phyloP scores from a whole-genome alignment of 2,888 invertebrate species.

The Galeruca laticollis region DNA sequence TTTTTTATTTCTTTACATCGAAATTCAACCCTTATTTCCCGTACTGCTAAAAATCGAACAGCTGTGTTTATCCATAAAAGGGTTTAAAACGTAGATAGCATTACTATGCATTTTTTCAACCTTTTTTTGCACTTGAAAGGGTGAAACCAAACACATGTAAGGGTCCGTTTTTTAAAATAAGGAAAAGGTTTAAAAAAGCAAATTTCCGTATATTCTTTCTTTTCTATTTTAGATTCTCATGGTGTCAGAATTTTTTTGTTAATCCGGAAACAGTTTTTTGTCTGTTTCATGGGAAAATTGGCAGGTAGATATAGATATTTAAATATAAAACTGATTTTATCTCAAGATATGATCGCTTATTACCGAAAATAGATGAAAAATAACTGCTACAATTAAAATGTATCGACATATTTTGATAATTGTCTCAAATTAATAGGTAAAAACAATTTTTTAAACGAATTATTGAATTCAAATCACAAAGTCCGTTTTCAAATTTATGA shows the following conservation, averaged over 20 bases:
- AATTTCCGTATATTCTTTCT: slow-evolving; percentile 44
- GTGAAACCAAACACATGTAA: slow-evolving; percentile 55
- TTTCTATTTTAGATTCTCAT: slow-evolving; percentile 47
- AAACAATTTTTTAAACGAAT: too few relatives aligned
- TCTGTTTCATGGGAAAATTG: slow-evolving; percentile 38
- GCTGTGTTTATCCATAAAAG: slow-evolving; percentile 58
- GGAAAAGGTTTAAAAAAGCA: slow-evolving; percentile 52
- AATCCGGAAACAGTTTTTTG: slow-evolving; percentile 36
- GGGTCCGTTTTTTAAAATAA: slow-evolving; percentile 52
- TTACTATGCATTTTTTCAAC: slow-evolving; percentile 55
- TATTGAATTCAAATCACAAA: too few relatives aligned
- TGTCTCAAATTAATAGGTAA: too few relatives aligned
- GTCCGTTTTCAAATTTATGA: too few relatives aligned
- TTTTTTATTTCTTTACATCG: slow-evolving; percentile 39
- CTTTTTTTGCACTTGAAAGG: slow-evolving; percentile 53
- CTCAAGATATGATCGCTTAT: too few relatives aligned
- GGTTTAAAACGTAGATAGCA: slow-evolving; percentile 56
- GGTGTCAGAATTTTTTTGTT: slow-evolving; percentile 39
- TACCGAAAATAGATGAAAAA: too few relatives aligned
- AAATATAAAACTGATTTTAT: too few relatives aligned
- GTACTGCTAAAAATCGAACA: slow-evolving; percentile 50
- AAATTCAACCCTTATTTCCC: slow-evolving; percentile 42
- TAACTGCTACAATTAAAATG: too few relatives aligned
- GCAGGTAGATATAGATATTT: background rate
- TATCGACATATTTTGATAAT: too few relatives aligned